phyloP scores from a whole-genome alignment of 2,797 vertebrate genomes.

The Coreius guichenoti region DNA sequence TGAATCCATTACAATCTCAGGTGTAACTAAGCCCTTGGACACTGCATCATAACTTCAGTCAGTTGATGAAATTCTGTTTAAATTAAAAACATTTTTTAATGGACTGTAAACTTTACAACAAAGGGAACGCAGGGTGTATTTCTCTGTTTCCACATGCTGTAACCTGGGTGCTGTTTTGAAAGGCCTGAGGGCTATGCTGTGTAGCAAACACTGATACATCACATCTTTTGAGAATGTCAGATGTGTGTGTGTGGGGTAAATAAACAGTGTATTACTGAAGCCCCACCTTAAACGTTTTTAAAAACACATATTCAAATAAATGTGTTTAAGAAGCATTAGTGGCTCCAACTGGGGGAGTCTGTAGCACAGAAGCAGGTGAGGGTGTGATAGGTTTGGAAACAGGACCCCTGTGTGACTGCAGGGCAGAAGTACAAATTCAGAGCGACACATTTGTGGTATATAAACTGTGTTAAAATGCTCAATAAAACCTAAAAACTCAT shows the following conservation, averaged over 20 bases:
- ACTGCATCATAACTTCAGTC: background rate
- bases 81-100: background rate
- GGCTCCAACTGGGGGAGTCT: constrained; percentile 38
- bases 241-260: constrained; percentile 16
- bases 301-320: constrained; percentile 29
- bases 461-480: constrained; percentile 57
- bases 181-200: constrained; percentile 47
- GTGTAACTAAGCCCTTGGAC: constrained; percentile 10
- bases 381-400: constrained; percentile 55
- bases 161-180: constrained; percentile 26
- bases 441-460: constrained; percentile 52
- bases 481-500: constrained; percentile 1
- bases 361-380: constrained; percentile 48
- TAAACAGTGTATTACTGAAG: constrained; percentile 3
- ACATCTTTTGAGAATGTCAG: constrained; percentile 38
- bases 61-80: constrained; percentile 23
- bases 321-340: background rate
- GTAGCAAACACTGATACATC: constrained; percentile 49
- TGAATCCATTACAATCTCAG: constrained; percentile 15
- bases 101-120: background rate
- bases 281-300: constrained; percentile 14
- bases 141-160: constrained; percentile 45
- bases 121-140: constrained; percentile 9
- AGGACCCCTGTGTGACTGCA: constrained; percentile 41
- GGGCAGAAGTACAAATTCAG: constrained; percentile 56